These are phyloP conservation scores for Bothrops jararaca DNA, from an alignment of 2,113 vertebrate genomes.

Conservation along the genomic window DNA sequence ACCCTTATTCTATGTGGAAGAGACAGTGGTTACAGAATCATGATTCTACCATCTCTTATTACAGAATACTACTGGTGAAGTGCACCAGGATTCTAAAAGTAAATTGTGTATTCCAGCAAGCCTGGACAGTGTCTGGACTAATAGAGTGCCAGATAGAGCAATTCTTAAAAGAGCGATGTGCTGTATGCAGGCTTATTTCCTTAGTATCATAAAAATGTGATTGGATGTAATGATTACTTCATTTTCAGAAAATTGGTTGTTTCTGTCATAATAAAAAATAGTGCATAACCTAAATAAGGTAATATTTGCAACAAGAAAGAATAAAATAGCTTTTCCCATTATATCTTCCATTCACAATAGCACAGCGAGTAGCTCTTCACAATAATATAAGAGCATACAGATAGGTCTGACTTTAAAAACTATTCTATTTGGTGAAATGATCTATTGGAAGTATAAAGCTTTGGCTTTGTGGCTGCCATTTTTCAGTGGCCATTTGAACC, in stretches of 20 bases:
- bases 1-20: background rate
- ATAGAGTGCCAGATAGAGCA: background rate
- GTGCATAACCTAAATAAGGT: background rate
- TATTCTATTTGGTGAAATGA: background rate
- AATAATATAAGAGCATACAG: background rate
- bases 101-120: background rate
- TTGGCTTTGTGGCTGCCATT: background rate
- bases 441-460: background rate
- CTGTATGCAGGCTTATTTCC: background rate
- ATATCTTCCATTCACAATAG: background rate
- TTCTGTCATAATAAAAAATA: background rate
- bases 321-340: no score
- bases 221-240: background rate
- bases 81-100: background rate
- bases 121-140: background rate
- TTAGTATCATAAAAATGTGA: background rate
- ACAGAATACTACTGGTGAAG: background rate
- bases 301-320: background rate
- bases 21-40: background rate
- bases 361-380: background rate
- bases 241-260: background rate
- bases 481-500: background rate
- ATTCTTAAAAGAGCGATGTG: background rate
- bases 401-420: background rate
- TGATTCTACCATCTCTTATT: background rate